Evolutionary conservation across 2,888 invertebrate species (phyloP).

Genomic region (Rhagophthalmus giganteus): DNA sequence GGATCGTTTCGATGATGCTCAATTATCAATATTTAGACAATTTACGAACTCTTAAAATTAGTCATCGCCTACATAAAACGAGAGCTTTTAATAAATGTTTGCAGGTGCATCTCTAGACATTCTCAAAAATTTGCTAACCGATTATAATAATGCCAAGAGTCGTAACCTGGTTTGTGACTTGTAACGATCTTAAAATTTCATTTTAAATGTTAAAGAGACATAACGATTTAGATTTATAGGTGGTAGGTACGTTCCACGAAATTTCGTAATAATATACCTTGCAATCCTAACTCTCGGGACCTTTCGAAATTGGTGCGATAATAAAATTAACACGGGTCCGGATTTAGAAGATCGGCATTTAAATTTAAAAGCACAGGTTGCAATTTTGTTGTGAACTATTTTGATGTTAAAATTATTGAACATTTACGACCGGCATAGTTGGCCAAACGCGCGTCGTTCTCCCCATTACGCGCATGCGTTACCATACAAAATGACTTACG

Average conservation of each 20-base stretch:
- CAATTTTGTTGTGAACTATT: slow-evolving; percentile 35
- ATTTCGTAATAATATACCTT: slow-evolving; percentile 23
- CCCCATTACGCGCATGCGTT: slow-evolving; percentile 21
- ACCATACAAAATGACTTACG: slow-evolving; percentile 13
- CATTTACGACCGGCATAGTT: slow-evolving; percentile 34
- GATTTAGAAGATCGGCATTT: slow-evolving; percentile 15
- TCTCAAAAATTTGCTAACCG: too few species aligned
- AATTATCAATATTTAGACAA: too few species aligned
- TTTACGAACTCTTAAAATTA: too few species aligned
- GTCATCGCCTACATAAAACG: not conserved
- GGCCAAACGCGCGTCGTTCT: slow-evolving; percentile 23
- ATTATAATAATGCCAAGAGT: slow-evolving; percentile 10
- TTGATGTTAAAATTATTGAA: slow-evolving; percentile 37
- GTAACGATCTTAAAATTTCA: slow-evolving; percentile 10
- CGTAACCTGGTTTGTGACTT: slow-evolving; percentile 8
- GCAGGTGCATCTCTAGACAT: too few species aligned
- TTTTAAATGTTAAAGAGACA: slow-evolving; percentile 5
- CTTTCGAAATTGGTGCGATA: slow-evolving; percentile 15
- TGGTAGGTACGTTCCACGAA: slow-evolving; percentile 18
- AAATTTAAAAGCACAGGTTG: slow-evolving; percentile 25
- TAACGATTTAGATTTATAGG: slow-evolving; percentile 23
- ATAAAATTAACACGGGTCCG: slow-evolving; percentile 13
- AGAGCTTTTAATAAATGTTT: too few species aligned
- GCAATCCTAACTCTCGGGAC: slow-evolving; percentile 4
- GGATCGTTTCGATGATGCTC: too few species aligned